Base-by-base conservation (phyloP, 2,888 invertebrate genomes). In the Kryphioiulus occultus region DNA sequence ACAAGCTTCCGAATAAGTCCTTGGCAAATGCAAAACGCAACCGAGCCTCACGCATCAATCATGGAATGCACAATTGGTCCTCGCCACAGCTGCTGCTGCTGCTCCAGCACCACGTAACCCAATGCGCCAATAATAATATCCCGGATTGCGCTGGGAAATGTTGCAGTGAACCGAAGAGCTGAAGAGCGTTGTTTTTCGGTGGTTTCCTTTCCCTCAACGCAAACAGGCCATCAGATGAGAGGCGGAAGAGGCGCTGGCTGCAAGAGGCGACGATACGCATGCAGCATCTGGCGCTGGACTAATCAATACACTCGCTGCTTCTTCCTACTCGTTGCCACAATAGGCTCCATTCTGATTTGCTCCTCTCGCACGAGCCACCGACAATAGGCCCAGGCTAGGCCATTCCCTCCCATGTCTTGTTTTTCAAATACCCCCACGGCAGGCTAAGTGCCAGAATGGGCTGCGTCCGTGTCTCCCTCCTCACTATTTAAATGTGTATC, bases 341-440 rank as follows among this genome's bases (percentile, higher is more conserved):
- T 59, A n/a, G 59, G 59, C 59, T 59, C 22, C 59, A 59, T 59
- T 59, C 59, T 59, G 59, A 59, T 59, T 59, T 59, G 59, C 59
- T 59, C 59, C 59, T 59, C 53, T 53, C 17, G 53, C 53, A 12
- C 53, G 19, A 19, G 17, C 53, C 15, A 19, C 7, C 59, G n/a
- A 59, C 59, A 59, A 59, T 59, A 59, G 59, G 59, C n/a, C 59
- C 59, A 59, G 59, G 35, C 59, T n/a, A 59, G 59, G 35, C 35
- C 35, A 59, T n/a, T 59, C 59, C 59, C 59, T n/a, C 59, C 59
- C n/a, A 59, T 59, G 59, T 59, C 59, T n/a, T 59, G 59, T 19
- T 59, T 19, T 59, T n/a, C 59, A 59, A 59, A 59, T 59, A 59
- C 59, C 59, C 59, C 59, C 59, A 59, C 59, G 22, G 59, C 59